Evolutionary conservation across 2,113 vertebrate genomes (phyloP).

Genomic region (Alligator sinensis): DNA sequence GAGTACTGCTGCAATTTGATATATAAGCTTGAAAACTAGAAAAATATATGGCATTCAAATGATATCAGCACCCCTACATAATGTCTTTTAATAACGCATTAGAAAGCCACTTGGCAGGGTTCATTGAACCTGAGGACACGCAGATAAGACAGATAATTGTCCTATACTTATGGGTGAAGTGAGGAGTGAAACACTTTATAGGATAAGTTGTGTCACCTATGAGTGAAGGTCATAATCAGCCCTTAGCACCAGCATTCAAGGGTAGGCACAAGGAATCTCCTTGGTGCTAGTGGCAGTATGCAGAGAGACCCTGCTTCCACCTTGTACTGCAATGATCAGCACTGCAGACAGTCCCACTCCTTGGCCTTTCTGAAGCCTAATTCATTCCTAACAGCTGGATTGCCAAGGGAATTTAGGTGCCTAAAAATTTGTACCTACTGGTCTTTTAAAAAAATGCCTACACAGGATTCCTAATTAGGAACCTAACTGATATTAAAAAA

Average conservation of each 20-base stretch:
- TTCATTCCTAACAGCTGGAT: not conserved
- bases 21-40: not conserved
- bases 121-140: fast-evolving
- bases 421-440: not conserved
- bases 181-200: not conserved
- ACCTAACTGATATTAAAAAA: not conserved
- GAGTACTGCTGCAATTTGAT: not conserved
- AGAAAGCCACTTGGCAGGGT: not conserved
- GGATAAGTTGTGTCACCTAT: not conserved
- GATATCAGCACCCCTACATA: fast-evolving
- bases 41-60: not conserved
- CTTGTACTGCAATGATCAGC: fast-evolving
- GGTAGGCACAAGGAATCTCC: not conserved
- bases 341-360: not conserved
- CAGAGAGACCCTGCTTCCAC: not conserved
- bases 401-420: not conserved
- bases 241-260: not conserved
- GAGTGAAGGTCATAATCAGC: not conserved
- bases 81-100: not conserved
- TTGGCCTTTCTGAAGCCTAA: not conserved
- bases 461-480: not conserved
- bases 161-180: fast-evolving
- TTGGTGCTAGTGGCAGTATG: not conserved
- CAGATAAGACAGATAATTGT: not conserved
- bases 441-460: not conserved